Evolutionary conservation across 2,113 vertebrate species (phyloP).

Genomic region (Hippocampus mohnikei): DNA sequence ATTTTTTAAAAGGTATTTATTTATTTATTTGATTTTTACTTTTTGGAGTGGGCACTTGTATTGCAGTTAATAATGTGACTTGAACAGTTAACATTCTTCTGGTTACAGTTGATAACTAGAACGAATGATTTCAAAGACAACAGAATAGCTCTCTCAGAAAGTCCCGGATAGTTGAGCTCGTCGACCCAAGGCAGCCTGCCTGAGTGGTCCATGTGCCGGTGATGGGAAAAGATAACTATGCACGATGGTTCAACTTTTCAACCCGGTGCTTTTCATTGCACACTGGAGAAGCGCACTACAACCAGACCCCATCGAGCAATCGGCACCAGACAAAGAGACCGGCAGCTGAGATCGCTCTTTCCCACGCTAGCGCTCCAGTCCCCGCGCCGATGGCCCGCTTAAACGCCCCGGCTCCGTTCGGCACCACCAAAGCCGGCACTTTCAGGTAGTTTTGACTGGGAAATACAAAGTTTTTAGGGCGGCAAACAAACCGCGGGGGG

Average conservation of each 20-base stretch:
- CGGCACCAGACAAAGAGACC: slow-evolving; percentile 64
- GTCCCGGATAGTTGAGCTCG: not conserved
- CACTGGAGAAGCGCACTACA: not conserved
- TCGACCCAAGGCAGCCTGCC: not conserved
- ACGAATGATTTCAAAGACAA: not conserved
- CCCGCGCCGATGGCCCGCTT: not conserved
- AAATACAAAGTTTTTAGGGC: slow-evolving; percentile 48
- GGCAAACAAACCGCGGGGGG: slow-evolving; percentile 19
- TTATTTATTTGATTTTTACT: too few relatives aligned
- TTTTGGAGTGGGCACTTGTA: not conserved
- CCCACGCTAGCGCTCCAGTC: slow-evolving; percentile 33
- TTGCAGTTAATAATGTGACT: not conserved
- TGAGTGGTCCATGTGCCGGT: not conserved
- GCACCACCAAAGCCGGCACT: not conserved
- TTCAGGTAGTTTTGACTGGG: not conserved
- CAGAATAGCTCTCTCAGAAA: not conserved
- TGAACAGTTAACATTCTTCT: not conserved
- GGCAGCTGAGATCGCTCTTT: slow-evolving; percentile 40
- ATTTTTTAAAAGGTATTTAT: too few relatives aligned
- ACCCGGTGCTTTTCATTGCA: not conserved
- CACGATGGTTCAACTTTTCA: not conserved
- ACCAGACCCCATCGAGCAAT: slow-evolving; percentile 35
- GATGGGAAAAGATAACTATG: not conserved
- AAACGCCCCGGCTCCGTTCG: not conserved
- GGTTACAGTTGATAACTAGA: not conserved